These are phyloP conservation scores for Nomada goodeniana DNA, from an alignment of 2,888 invertebrate species.

Conservation along the genomic window DNA sequence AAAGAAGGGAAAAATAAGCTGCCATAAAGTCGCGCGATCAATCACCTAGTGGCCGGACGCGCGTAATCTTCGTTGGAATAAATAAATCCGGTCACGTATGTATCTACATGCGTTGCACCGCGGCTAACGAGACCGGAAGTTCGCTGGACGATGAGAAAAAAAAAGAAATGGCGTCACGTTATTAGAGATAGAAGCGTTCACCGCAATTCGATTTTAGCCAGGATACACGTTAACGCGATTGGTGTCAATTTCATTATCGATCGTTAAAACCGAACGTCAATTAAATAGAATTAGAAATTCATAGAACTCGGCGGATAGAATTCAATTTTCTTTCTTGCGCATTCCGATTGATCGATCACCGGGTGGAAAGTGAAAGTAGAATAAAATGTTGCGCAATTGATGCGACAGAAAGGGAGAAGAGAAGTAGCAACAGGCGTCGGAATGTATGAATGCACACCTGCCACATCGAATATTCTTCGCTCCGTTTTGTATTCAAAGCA, in stretches of 20 bases:
- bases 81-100: slow-evolving; percentile 55
- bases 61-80: slow-evolving; percentile 47
- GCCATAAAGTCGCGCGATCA: slow-evolving; percentile 39
- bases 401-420: not conserved
- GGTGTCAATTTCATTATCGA: slow-evolving; percentile 61
- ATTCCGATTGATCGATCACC: slow-evolving; percentile 45
- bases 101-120: slow-evolving; percentile 1
- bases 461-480: slow-evolving; percentile 15
- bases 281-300: too few relatives aligned
- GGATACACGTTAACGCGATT: not conserved
- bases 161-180: slow-evolving; percentile 24
- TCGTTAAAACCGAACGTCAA: slow-evolving; percentile 59
- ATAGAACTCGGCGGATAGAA: too few relatives aligned
- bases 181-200: slow-evolving; percentile 42
- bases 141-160: not conserved
- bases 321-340: slow-evolving; percentile 20
- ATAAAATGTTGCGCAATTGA: slow-evolving; percentile 31
- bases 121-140: slow-evolving; percentile 9
- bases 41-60: slow-evolving; percentile 25
- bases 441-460: slow-evolving; percentile 41
- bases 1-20: slow-evolving; percentile 9
- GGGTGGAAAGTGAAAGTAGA: slow-evolving; percentile 31
- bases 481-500: slow-evolving; percentile 48
- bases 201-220: slow-evolving; percentile 32
- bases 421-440: slow-evolving; percentile 40